phyloP scores from a whole-genome alignment of 2,888 invertebrate species.

The Eupithecia exiguata region DNA sequence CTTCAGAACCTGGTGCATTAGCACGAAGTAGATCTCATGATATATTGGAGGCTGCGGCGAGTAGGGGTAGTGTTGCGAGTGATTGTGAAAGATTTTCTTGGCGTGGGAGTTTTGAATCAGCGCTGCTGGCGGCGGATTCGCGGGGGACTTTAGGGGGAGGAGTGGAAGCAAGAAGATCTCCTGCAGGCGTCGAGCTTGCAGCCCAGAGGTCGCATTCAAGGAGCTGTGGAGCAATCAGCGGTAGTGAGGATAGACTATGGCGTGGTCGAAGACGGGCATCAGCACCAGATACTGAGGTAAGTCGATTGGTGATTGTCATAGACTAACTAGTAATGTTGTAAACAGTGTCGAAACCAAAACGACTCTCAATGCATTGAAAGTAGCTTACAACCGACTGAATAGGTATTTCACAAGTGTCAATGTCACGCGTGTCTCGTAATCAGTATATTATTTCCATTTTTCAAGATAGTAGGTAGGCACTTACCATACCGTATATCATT shows the following conservation, averaged over 20 bases:
- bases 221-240: conserved; percentile 93
- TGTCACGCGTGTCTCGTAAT: conserved; percentile 47
- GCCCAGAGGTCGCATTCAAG: conserved; percentile 91
- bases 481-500: conserved; percentile 9
- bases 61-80: conserved; percentile 88
- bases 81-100: conserved; percentile 95
- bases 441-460: conserved; percentile 29
- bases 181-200: conserved; percentile 92
- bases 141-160: conserved; percentile 90
- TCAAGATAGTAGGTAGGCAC: conserved; percentile 18
- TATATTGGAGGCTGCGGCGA: conserved; percentile 86
- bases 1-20: conserved; percentile 87
- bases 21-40: conserved; percentile 93
- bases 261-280: conserved; percentile 76
- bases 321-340: conserved; percentile 17
- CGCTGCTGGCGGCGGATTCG: conserved; percentile 93
- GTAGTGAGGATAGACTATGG: conserved; percentile 84
- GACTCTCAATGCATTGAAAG: conserved; percentile 46
- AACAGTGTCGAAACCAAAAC: conserved; percentile 33
- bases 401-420: conserved; percentile 53
- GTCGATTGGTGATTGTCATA: conserved; percentile 13
- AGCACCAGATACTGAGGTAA: conserved; percentile 80
- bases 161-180: conserved; percentile 90
- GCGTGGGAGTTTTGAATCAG: conserved; percentile 97
- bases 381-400: conserved; percentile 37